Percentiles rank a stretch among this genome's conserved stretches.
Evolutionary conservation across 2,888 invertebrate genomes (phyloP).

Genomic region (Caenorhabditis sp.): DNA sequence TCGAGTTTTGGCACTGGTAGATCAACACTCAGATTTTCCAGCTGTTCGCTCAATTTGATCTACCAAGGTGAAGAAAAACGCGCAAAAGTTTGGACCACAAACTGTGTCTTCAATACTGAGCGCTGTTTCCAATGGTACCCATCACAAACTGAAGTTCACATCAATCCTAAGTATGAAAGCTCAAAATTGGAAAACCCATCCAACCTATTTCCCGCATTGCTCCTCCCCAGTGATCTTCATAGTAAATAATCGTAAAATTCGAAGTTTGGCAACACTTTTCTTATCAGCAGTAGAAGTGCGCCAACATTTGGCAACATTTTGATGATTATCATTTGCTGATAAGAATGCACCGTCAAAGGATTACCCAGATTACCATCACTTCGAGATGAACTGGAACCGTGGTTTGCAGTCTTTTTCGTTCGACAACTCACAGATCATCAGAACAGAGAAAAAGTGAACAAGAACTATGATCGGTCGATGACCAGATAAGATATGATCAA

Average conservation of each 20-base stretch:
- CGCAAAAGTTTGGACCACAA: no score
- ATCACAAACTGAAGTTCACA: no score
- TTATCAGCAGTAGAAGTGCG: not conserved
- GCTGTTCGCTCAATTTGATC: no score
- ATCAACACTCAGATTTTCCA: no score
- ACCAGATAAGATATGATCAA: conserved; percentile 9
- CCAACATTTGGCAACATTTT: conserved; percentile 40
- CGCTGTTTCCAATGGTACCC: no score
- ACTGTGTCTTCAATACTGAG: no score
- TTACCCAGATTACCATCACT: not conserved
- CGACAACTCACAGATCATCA: not conserved
- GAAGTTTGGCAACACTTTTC: conserved; percentile 28
- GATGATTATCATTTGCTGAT: conserved; percentile 1
- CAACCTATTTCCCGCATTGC: no score
- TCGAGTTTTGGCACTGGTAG: no score
- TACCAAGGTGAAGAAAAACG: no score
- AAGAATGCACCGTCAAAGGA: not conserved
- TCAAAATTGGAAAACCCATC: no score
- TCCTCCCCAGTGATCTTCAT: not conserved
- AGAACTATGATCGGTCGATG: not conserved
- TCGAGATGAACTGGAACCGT: not conserved
- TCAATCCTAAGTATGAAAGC: no score
- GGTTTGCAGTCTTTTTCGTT: not conserved
- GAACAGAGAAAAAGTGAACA: not conserved
- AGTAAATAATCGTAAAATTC: not conserved